These are phyloP conservation scores for Hydrolagus colliei DNA, from an alignment of 2,797 vertebrate species.

Conservation along the genomic window DNA sequence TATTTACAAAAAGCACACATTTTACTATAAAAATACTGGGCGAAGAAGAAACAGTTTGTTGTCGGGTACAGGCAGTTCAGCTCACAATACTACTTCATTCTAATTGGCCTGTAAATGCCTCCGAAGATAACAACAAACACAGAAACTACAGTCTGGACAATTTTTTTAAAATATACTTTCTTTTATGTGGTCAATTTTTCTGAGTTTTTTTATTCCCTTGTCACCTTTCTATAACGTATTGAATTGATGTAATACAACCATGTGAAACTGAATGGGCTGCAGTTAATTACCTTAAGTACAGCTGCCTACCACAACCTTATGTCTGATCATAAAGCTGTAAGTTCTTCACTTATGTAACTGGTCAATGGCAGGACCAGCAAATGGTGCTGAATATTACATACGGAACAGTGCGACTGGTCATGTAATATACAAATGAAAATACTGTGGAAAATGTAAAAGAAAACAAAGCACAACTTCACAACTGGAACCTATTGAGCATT, in stretches of 20 bases:
- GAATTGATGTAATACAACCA: not conserved
- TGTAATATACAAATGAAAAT: constrained; percentile 31
- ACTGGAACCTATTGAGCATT: constrained; percentile 32
- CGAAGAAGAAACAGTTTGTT: constrained; percentile 74
- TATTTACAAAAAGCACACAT: constrained; percentile 78
- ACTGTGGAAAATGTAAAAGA: constrained; percentile 30
- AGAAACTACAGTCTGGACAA: constrained; percentile 83
- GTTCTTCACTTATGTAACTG: constrained; percentile 28
- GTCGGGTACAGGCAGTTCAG: constrained; percentile 63
- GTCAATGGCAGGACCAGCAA: constrained; percentile 11
- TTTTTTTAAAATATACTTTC: constrained; percentile 88
- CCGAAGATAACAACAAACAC: constrained; percentile 65
- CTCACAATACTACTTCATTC: constrained; percentile 68
- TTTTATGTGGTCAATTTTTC: constrained; percentile 86
- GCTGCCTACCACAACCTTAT: constrained; percentile 15
- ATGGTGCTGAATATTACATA: constrained; percentile 19
- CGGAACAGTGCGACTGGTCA: constrained; percentile 22
- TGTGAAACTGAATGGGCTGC: constrained; percentile 18
- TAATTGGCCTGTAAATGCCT: constrained; percentile 89
- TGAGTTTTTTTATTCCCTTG: not conserved
- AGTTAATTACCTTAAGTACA: constrained; percentile 6
- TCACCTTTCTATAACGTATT: not conserved
- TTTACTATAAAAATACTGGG: constrained; percentile 68
- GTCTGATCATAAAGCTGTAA: constrained; percentile 26
- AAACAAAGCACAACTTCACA: constrained; percentile 28